Evolutionary conservation across 2,797 vertebrate genomes (phyloP).

Genomic region (Todus mexicanus): DNA sequence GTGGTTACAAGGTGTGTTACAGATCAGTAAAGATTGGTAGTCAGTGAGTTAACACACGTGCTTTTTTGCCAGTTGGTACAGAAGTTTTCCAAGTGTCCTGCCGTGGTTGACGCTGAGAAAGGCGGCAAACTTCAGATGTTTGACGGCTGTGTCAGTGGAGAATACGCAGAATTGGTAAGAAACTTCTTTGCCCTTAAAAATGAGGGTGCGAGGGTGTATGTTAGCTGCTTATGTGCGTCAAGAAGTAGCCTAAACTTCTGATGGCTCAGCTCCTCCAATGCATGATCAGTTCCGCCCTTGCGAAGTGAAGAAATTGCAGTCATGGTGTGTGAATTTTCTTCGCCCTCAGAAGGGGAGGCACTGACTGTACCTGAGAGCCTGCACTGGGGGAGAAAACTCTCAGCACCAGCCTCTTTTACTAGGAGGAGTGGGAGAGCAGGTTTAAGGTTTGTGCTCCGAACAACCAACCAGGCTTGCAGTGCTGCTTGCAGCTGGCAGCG

Average conservation of each 20-base stretch:
- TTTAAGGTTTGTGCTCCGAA: not conserved
- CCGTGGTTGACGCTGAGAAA: conserved; percentile 68
- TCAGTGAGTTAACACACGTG: too few species aligned
- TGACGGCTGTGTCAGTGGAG: conserved; percentile 60
- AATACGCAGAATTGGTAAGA: conserved; percentile 70
- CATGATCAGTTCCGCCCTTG: accelerated
- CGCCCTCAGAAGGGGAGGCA: not conserved
- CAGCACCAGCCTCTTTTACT: not conserved
- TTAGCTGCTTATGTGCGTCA: not conserved
- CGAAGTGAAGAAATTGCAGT: not conserved
- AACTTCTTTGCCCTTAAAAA: not conserved
- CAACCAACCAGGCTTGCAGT: too few species aligned
- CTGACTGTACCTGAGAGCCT: not conserved
- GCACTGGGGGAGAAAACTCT: not conserved
- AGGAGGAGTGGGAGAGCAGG: not conserved
- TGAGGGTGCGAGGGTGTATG: too few species aligned
- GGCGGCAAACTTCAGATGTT: conserved; percentile 74
- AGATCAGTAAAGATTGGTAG: accelerated
- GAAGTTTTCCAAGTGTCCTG: conserved; percentile 67
- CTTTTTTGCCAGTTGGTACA: conserved; percentile 56
- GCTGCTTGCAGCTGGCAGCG: too few species aligned
- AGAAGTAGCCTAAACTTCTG: not conserved
- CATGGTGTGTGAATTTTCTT: not conserved
- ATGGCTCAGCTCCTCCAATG: not conserved
- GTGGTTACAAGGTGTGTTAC: accelerated